A percentile compares a stretch with the other conserved stretches of the same genome.
Conservation (phyloP, 2,888 invertebrate species). For the Eulithis testata region DNA sequence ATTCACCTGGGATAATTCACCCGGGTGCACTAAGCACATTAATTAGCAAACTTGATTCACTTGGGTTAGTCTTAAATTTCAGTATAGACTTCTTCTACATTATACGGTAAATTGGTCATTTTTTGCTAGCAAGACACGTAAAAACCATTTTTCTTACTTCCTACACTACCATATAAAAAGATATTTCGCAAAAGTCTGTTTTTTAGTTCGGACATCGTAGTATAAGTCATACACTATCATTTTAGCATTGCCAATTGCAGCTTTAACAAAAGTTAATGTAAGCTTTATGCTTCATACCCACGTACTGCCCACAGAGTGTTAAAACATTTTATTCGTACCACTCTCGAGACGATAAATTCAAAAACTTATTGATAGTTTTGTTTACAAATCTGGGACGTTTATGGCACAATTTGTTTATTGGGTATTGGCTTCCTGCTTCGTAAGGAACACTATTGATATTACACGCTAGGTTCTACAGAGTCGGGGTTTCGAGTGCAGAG, state of each 20-base stretch:
- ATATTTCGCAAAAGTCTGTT: not conserved
- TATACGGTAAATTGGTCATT: not conserved
- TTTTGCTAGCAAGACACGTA: not conserved
- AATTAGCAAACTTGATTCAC: too few species aligned
- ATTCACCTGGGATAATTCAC: too few species aligned
- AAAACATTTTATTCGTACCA: constrained; percentile 51
- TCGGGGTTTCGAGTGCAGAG: too few species aligned
- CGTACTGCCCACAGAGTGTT: constrained; percentile 48
- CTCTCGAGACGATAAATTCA: constrained; percentile 51
- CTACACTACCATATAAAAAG: not conserved
- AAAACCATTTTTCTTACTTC: not conserved
- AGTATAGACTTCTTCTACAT: too few species aligned
- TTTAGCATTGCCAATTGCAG: constrained; percentile 37
- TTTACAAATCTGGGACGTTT: constrained; percentile 47
- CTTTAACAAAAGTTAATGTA: constrained; percentile 50
- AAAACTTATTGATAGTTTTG: constrained; percentile 52
- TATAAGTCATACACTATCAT: constrained; percentile 25
- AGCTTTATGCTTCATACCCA: constrained; percentile 41
- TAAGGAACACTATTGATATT: not conserved
- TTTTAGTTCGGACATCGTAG: constrained; percentile 5
- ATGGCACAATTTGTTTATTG: constrained; percentile 5
- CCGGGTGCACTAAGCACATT: too few species aligned
- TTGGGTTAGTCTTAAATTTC: too few species aligned
- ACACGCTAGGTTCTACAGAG: too few species aligned
- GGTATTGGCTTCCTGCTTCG: not conserved